Base-by-base conservation (phyloP, 1,140 invertebrate genomes). In the Hyphantria cunea region DNA sequence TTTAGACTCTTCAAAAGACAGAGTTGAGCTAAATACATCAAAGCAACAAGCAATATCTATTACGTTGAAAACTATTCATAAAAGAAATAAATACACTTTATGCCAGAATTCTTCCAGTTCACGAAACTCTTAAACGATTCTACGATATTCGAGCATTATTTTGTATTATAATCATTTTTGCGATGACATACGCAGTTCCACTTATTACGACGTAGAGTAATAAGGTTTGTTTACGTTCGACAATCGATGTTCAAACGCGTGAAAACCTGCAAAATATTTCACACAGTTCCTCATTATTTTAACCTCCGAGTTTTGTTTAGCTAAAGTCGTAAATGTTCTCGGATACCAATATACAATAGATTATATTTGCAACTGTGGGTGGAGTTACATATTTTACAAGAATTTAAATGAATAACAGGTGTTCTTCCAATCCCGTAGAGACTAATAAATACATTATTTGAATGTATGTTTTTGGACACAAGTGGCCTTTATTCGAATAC, bases 341-440 rank as follows among this genome's bases (percentile, higher is more conserved):
- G 10, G 25, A n/a, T 9, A 55, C 32, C 44, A 39, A 39, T 48
- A 58, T 58, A 39, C 32, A 58, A 48, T 39, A 37, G 54, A 58
- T 32, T 8, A 33, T 45, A 25, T 39, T 33, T 17, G 15, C 45
- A 4, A 15, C 12, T 39, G 45, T 58, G 37, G 54, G 54, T 48
- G 45, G 54, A 58, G 32, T 58, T 49, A 48, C 12, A 39, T 33
- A 15, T 48, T 37, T 34, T 13, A 55, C 25, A 48, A 41, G 15
- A 37, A 48, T 48, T 37, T 9, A 48, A 25, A 58, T 17, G 14
- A 12, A 44, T 45, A 13, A 14, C 25, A 33, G 44, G 33, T 15
- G 45, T 49, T 32, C 14, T 37, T 58, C 11, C 17, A 5, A 25
- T 25, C 5, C 17, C 3, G 44, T 11, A 17, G 8, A 45, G 12